These are phyloP conservation scores for Dallia pectoralis DNA, from an alignment of 2,797 vertebrate species.

Conservation along the genomic window DNA sequence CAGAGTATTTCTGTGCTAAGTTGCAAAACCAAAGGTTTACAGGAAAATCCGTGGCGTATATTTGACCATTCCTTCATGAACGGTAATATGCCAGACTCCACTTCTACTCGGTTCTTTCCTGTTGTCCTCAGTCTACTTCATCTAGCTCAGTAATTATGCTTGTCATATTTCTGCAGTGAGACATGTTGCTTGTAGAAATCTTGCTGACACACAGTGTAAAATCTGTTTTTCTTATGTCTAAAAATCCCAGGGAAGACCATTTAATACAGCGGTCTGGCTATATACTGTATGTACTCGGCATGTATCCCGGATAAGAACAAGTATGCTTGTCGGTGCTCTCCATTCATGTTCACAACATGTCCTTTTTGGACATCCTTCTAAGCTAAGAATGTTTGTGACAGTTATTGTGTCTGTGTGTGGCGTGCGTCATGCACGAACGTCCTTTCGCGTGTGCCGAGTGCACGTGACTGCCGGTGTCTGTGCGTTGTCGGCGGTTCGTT, in stretches of 20 bases:
- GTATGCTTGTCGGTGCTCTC: slow-evolving; percentile 25
- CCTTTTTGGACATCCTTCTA: background rate
- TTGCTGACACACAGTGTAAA: slow-evolving; percentile 50
- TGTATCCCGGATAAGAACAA: slow-evolving; percentile 47
- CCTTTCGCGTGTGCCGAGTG: too few species aligned
- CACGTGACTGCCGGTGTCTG: background rate
- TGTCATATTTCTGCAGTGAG: slow-evolving; percentile 40
- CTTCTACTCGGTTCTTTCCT: background rate
- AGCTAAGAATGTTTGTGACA: slow-evolving; percentile 26
- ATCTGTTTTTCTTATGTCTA: slow-evolving; percentile 46
- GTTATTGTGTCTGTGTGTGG: slow-evolving; percentile 12
- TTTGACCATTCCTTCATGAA: slow-evolving; percentile 42
- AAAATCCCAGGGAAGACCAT: slow-evolving; percentile 46
- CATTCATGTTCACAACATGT: background rate
- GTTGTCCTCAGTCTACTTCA: slow-evolving; percentile 27
- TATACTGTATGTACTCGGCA: slow-evolving; percentile 48
- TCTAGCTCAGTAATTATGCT: slow-evolving; percentile 44
- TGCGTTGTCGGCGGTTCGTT: slow-evolving; percentile 13
- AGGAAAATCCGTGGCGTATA: slow-evolving; percentile 22
- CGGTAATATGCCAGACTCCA: slow-evolving; percentile 37
- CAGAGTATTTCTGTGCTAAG: slow-evolving; percentile 17
- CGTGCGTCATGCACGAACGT: too few species aligned
- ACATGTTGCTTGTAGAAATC: slow-evolving; percentile 42
- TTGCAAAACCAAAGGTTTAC: slow-evolving; percentile 32
- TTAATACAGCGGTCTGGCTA: slow-evolving; percentile 41